A percentile compares a stretch with the other conserved stretches of the same genome.
These are phyloP conservation scores for Eupithecia centaureata DNA, from an alignment of 2,888 invertebrate species.

Conservation along the genomic window DNA sequence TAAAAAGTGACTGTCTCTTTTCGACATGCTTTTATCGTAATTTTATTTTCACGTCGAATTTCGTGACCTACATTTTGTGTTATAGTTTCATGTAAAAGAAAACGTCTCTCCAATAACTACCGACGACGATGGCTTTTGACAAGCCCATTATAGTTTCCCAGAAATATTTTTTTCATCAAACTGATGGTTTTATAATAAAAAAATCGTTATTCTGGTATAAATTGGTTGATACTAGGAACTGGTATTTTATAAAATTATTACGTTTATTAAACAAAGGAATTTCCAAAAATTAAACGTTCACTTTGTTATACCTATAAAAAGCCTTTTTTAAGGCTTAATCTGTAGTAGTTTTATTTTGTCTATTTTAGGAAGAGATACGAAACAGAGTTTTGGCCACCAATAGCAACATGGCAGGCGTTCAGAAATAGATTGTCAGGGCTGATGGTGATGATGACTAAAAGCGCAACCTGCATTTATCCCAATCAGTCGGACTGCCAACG, in stretches of 20 bases:
- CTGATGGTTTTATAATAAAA: not conserved
- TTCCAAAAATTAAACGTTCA: too few relatives aligned
- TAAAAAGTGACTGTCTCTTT: not conserved
- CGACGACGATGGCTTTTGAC: not conserved
- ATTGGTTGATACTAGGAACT: not conserved
- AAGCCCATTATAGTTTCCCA: conserved; percentile 6
- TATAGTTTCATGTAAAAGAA: not conserved
- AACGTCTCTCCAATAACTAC: not conserved
- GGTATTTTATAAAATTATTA: too few relatives aligned
- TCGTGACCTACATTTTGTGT: not conserved
- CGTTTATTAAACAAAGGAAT: too few relatives aligned
- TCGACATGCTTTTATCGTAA: not conserved
- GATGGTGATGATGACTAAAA: too few relatives aligned
- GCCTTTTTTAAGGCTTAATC: too few relatives aligned
- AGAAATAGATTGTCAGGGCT: too few relatives aligned
- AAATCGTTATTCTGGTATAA: not conserved
- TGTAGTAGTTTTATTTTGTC: too few relatives aligned
- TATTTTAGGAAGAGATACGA: too few relatives aligned
- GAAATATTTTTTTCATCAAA: not conserved
- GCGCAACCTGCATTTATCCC: too few relatives aligned
- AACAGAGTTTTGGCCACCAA: too few relatives aligned
- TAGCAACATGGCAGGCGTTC: too few relatives aligned
- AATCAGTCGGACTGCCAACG: not conserved
- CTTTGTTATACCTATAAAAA: too few relatives aligned
- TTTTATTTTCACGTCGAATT: not conserved